These are phyloP conservation scores for Notothenia coriiceps DNA, from an alignment of 2,113 vertebrate species.

Conservation along the genomic window DNA sequence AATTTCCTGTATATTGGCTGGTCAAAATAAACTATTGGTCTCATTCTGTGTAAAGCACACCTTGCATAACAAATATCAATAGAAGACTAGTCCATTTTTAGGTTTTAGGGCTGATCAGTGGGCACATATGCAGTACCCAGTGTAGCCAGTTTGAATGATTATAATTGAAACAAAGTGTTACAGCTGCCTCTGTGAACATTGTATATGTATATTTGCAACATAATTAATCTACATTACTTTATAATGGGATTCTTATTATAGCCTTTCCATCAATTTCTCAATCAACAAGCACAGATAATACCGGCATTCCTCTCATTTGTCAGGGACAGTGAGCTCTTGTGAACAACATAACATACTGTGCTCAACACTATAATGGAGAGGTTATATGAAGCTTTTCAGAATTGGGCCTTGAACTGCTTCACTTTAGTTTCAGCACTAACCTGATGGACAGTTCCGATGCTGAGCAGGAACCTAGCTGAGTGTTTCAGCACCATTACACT, in stretches of 20 bases:
- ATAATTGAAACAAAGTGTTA: too few relatives aligned
- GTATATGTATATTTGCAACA: too few relatives aligned
- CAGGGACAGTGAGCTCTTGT: too few relatives aligned
- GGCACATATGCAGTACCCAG: background rate
- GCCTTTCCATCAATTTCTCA: too few relatives aligned
- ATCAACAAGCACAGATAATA: too few relatives aligned
- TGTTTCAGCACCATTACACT: conserved; percentile 53
- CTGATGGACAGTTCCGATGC: conserved; percentile 38
- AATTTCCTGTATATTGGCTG: background rate
- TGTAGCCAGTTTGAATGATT: too few relatives aligned
- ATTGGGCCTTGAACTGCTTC: background rate
- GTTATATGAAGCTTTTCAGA: background rate
- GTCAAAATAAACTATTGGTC: background rate
- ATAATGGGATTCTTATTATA: too few relatives aligned
- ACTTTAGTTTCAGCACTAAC: conserved; percentile 54
- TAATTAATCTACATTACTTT: too few relatives aligned
- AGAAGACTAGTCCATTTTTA: background rate
- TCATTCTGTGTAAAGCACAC: background rate
- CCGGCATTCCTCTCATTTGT: too few relatives aligned
- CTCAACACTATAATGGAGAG: background rate
- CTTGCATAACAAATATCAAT: background rate
- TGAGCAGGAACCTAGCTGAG: background rate
- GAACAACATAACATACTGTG: background rate
- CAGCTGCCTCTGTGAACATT: too few relatives aligned
- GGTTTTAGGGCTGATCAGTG: background rate